A percentile compares a stretch with the other conserved stretches of the same genome.
Conservation (phyloP, 2,113 vertebrate genomes). For the Osmerus eperlanus region DNA sequence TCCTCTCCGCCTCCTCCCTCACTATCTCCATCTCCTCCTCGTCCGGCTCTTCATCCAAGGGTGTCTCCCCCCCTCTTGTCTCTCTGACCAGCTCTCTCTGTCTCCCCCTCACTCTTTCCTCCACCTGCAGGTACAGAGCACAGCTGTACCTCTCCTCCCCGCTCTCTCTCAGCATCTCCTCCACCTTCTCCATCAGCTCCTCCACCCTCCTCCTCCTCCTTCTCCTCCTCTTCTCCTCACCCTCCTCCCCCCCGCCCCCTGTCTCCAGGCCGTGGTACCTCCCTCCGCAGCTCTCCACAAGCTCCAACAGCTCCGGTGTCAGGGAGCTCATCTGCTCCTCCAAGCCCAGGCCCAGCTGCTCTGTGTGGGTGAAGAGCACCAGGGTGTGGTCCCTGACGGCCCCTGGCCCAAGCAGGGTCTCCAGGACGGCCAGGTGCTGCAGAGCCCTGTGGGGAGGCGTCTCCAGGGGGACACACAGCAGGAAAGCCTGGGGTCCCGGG, state of each 20-base stretch:
- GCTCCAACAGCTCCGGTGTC: slow-evolving; percentile 60
- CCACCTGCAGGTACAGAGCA: slow-evolving; percentile 52
- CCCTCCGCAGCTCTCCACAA: slow-evolving; percentile 59
- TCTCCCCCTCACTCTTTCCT: slow-evolving; percentile 41
- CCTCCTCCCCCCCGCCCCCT: not conserved
- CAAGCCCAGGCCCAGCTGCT: slow-evolving; percentile 61
- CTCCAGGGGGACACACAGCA: slow-evolving; percentile 68
- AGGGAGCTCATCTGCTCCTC: slow-evolving; percentile 59
- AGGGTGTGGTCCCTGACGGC: slow-evolving; percentile 52
- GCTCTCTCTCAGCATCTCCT: slow-evolving; percentile 49
- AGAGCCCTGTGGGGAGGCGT: slow-evolving; percentile 48
- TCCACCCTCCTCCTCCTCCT: slow-evolving; percentile 35
- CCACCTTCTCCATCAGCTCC: slow-evolving; percentile 70
- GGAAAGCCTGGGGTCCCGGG: slow-evolving; percentile 69
- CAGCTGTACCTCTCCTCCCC: slow-evolving; percentile 50
- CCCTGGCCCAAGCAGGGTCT: slow-evolving; percentile 53
- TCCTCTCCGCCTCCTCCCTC: slow-evolving; percentile 56
- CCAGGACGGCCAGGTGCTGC: slow-evolving; percentile 57
- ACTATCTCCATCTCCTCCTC: slow-evolving; percentile 48
- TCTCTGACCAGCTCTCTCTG: slow-evolving; percentile 40
- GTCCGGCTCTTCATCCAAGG: slow-evolving; percentile 5
- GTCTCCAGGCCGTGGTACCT: slow-evolving; percentile 60
- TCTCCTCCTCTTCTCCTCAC: slow-evolving; percentile 6
- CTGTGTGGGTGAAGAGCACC: slow-evolving; percentile 69
- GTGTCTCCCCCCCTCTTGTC: slow-evolving; percentile 15